Conservation (phyloP, 2,797 vertebrate species). For the Peromyscus melanophrys region DNA sequence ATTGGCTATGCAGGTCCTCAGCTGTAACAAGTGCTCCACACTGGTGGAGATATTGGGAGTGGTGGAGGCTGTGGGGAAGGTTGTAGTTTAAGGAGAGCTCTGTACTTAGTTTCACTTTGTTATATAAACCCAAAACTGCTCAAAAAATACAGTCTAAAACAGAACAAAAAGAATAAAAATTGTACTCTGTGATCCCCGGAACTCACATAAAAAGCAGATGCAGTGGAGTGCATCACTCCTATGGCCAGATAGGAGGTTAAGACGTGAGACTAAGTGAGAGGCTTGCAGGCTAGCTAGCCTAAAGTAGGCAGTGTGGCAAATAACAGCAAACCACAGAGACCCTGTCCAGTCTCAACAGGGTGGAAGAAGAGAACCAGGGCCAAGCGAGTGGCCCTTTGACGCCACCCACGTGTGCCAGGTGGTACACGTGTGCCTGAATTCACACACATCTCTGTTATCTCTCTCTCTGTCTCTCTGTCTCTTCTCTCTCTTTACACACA, state of each 20-base stretch:
- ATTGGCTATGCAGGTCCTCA: not conserved
- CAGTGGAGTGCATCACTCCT: not conserved
- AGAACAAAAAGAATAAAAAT: not conserved
- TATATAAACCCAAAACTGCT: not conserved
- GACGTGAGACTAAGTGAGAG: not conserved
- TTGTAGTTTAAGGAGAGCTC: not conserved
- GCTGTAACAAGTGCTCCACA: fast-evolving
- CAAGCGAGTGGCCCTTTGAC: not conserved
- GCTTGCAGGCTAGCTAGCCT: not conserved
- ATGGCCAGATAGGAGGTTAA: not conserved
- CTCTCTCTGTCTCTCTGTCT: not conserved
- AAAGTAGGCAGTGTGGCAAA: not conserved
- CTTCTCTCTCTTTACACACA: not conserved
- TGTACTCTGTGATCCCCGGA: not conserved
- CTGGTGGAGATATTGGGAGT: fast-evolving
- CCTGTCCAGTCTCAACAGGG: too few relatives aligned
- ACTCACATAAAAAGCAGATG: not conserved
- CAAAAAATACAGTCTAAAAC: not conserved
- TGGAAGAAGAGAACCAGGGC: not conserved
- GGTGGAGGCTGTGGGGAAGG: not conserved
- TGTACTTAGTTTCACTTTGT: not conserved
- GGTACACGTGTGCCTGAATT: not conserved
- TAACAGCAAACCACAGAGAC: not conserved
- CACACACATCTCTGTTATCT: not conserved
- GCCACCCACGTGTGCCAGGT: not conserved